Evolutionary conservation across 2,888 invertebrate species (phyloP).

Genomic region (Miltochrista miniata): DNA sequence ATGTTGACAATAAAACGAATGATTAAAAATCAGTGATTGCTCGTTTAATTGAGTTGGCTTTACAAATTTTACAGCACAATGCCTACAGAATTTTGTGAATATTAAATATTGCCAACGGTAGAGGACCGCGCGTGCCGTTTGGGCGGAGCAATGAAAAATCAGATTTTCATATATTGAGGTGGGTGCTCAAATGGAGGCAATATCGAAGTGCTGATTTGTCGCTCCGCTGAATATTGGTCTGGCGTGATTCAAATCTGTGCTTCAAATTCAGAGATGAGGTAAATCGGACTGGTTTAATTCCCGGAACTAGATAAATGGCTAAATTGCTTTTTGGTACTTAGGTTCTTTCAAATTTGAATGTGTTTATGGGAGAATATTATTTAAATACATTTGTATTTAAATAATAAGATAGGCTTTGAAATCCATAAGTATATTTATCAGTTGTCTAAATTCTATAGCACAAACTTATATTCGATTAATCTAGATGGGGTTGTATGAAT

Average conservation of each 20-base stretch:
- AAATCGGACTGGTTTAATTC: constrained; percentile 54
- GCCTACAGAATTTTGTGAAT: constrained; percentile 43
- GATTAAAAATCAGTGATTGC: constrained; percentile 58
- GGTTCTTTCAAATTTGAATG: background rate
- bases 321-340: no score
- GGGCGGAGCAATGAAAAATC: constrained; percentile 66
- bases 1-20: constrained; percentile 54
- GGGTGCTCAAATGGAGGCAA: constrained; percentile 79
- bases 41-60: constrained; percentile 51
- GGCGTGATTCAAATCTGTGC: constrained; percentile 77
- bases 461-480: no score
- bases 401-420: no score
- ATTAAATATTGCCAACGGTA: constrained; percentile 39
- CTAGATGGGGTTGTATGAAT: no score
- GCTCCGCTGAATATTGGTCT: constrained; percentile 78
- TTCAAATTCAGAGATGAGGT: constrained; percentile 52
- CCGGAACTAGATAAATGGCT: no score
- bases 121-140: constrained; percentile 27
- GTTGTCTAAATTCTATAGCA: no score
- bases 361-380: no score
- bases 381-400: no score
- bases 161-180: constrained; percentile 75
- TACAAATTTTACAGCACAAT: constrained; percentile 41
- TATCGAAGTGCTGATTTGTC: constrained; percentile 82
- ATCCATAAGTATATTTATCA: no score